Conservation (phyloP, 2,888 invertebrate genomes). For the Plebejus anna region DNA sequence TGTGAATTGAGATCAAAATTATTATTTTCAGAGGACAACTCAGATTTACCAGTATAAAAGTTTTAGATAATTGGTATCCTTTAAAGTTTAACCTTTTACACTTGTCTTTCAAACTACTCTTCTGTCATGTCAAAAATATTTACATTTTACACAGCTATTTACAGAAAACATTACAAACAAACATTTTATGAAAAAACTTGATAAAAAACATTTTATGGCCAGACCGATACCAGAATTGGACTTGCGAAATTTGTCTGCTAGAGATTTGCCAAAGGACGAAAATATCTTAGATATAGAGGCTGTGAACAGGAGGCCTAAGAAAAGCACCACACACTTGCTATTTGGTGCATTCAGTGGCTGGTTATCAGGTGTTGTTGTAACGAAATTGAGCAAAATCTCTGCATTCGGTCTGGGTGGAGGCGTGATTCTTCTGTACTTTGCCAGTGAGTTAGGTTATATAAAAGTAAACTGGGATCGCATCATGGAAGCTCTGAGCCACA, state of each 20-base stretch:
- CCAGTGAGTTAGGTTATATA: conserved; percentile 92
- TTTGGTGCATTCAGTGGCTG: conserved; percentile 69
- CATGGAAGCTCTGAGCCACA: conserved; percentile 85
- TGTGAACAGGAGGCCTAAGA: conserved; percentile 47
- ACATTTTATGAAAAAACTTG: conserved; percentile 1
- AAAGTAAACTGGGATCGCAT: conserved; percentile 93
- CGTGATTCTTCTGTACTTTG: conserved; percentile 91
- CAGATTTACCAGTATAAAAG: no score
- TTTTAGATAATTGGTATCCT: no score
- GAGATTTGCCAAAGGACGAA: conserved; percentile 43
- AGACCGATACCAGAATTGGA: conserved; percentile 55
- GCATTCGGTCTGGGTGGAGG: conserved; percentile 94
- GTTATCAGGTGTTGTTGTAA: conserved; percentile 86
- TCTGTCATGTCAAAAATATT: conserved; percentile 10
- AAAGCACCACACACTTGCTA: conserved; percentile 53
- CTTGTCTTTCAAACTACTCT: conserved; percentile 8
- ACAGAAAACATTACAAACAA: neutral
- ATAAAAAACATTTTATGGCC: conserved; percentile 54
- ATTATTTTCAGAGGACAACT: no score
- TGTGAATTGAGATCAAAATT: no score
- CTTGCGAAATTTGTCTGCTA: conserved; percentile 45
- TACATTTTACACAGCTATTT: neutral
- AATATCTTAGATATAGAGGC: conserved; percentile 49
- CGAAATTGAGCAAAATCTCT: conserved; percentile 92
- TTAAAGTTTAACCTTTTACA: neutral